Conservation (phyloP, 2,888 invertebrate genomes). For the Julus scanicus region DNA sequence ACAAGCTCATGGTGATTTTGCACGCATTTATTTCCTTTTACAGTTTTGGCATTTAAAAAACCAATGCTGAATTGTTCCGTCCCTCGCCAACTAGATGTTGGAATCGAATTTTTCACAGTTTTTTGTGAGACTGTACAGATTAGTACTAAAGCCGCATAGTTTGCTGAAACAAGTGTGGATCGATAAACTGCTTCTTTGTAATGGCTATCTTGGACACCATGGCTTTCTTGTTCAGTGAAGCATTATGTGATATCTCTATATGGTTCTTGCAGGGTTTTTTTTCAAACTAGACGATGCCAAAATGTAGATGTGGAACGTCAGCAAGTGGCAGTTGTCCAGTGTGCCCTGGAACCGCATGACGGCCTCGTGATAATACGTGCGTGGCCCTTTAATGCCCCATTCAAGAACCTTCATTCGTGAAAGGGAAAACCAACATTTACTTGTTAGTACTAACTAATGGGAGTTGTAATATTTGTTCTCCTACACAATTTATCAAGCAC, state of each 20-base stretch:
- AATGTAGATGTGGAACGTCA: background rate
- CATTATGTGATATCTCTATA: background rate
- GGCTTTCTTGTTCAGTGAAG: background rate
- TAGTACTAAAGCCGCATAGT: background rate
- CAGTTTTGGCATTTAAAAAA: background rate
- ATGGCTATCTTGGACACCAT: background rate
- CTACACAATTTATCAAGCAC: background rate
- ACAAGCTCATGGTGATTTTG: background rate
- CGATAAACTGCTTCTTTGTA: background rate
- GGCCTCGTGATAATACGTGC: conserved; percentile 12
- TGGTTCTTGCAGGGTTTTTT: background rate
- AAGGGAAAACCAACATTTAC: background rate
- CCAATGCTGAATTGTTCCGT: background rate
- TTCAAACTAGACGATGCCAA: background rate
- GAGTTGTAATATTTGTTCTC: background rate
- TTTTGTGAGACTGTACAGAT: background rate
- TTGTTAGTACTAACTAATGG: background rate
- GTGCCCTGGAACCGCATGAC: background rate
- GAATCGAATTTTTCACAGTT: background rate
- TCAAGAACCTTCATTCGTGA: background rate
- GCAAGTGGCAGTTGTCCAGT: background rate
- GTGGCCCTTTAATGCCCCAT: background rate
- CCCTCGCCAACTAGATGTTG: background rate
- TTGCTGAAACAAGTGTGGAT: background rate
- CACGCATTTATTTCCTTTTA: background rate